Percentiles rank a stretch among this genome's conserved stretches.
Evolutionary conservation across 2,888 invertebrate genomes (phyloP).

Genomic region (Piscicola geometra): DNA sequence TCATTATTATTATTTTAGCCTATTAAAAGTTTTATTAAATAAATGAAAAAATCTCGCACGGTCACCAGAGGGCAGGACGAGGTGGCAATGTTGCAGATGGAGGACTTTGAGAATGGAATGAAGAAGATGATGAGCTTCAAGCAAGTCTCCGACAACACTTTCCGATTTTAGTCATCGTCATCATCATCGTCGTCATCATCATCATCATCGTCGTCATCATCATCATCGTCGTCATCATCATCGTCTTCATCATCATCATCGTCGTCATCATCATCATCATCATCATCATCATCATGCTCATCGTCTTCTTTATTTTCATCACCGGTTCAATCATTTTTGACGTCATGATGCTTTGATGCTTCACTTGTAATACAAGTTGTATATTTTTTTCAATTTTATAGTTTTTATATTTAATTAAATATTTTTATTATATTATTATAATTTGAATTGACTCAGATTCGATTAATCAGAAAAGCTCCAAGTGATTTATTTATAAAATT

Average conservation of each 20-base stretch:
- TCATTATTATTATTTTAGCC: too few relatives aligned
- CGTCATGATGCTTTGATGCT: neutral
- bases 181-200: neutral
- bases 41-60: neutral
- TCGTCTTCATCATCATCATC: constrained; percentile 15
- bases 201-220: too few relatives aligned
- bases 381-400: too few relatives aligned
- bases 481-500: too few relatives aligned
- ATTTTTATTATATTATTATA: too few relatives aligned
- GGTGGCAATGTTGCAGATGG: neutral
- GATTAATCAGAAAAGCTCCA: too few relatives aligned
- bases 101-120: neutral
- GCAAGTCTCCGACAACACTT: neutral
- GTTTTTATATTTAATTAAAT: too few relatives aligned
- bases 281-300: constrained; percentile 14
- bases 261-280: constrained; percentile 20
- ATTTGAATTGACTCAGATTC: too few relatives aligned
- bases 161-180: neutral
- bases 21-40: neutral
- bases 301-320: neutral
- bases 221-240: constrained; percentile 20
- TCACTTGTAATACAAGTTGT: neutral
- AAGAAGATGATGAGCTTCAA: neutral
- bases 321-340: neutral
- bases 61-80: neutral